Evolutionary conservation across 2,888 invertebrate species (phyloP).

Genomic region (Caenorhabditis imperialis): DNA sequence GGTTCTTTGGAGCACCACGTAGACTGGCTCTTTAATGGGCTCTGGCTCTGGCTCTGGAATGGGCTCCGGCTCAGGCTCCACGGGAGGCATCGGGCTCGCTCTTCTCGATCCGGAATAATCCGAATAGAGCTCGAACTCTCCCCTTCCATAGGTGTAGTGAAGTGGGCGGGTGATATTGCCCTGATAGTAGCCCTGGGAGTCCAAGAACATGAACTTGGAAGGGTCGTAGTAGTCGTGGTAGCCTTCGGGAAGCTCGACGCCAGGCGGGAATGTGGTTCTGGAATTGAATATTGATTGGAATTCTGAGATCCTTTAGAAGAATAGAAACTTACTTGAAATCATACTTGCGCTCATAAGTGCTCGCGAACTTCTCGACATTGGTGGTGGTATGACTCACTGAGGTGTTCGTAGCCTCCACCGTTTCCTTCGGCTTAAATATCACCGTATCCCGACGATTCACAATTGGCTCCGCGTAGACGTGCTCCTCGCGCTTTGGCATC

Average conservation of each 20-base stretch:
- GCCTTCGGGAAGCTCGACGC: conserved; percentile 45
- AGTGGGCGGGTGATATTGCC: conserved; percentile 37
- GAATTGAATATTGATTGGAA: conserved; percentile 1
- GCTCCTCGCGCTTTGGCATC: conserved; percentile 10
- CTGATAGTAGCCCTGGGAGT: conserved; percentile 34
- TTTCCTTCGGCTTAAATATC: too few relatives aligned
- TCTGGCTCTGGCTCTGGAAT: neutral
- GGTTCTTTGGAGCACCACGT: conserved; percentile 13
- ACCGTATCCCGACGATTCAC: too few relatives aligned
- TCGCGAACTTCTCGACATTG: neutral
- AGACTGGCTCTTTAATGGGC: neutral
- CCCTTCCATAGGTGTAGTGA: conserved; percentile 32
- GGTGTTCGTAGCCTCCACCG: too few relatives aligned
- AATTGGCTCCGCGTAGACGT: conserved; percentile 34
- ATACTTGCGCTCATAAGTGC: conserved; percentile 32
- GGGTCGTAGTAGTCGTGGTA: conserved; percentile 51
- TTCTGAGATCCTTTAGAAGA: neutral
- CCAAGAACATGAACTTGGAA: conserved; percentile 19
- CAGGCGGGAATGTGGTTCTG: conserved; percentile 31
- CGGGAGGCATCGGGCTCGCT: conserved; percentile 14
- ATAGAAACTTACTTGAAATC: conserved; percentile 39
- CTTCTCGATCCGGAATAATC: conserved; percentile 29
- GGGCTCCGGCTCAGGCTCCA: conserved; percentile 23
- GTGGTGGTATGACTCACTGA: conserved; percentile 12
- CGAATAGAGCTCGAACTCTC: conserved; percentile 42